phyloP scores from a whole-genome alignment of 2,888 invertebrate genomes.

The Syrphus vitripennis region DNA sequence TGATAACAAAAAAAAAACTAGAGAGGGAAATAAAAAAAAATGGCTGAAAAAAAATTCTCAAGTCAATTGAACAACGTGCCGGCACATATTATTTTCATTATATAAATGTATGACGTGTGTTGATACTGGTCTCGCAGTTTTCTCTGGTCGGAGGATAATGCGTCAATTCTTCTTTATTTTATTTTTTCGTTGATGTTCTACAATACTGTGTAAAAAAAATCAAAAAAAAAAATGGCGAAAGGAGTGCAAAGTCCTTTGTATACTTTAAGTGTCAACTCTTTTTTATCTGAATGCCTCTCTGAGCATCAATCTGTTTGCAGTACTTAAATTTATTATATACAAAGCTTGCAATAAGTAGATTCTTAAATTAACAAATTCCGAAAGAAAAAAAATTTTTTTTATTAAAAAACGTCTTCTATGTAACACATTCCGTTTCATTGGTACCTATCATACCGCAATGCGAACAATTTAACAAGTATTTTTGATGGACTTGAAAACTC shows the following conservation, averaged over 20 bases:
- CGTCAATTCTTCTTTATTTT: slow-evolving; percentile 29
- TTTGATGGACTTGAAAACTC: too few species aligned
- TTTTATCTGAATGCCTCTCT: too few species aligned
- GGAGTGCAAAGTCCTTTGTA: neutral
- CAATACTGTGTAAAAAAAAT: neutral
- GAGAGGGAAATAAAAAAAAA: neutral
- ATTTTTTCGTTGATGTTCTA: neutral
- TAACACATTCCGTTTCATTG: too few species aligned
- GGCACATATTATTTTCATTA: slow-evolving; percentile 35
- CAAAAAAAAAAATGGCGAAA: neutral
- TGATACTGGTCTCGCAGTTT: neutral
- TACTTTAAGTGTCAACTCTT: too few species aligned
- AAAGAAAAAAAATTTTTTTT: too few species aligned
- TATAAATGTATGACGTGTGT: neutral
- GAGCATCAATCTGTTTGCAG: too few species aligned
- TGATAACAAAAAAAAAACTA: neutral
- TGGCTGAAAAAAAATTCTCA: slow-evolving; percentile 15
- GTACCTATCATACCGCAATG: too few species aligned
- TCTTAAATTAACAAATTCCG: too few species aligned
- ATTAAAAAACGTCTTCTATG: too few species aligned
- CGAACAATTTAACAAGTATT: too few species aligned
- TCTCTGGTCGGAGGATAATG: slow-evolving; percentile 41
- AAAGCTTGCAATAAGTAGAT: too few species aligned
- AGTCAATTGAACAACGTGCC: slow-evolving; percentile 47
- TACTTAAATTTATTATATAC: too few species aligned